A percentile compares a stretch with the other conserved stretches of the same genome.
phyloP scores from a whole-genome alignment of 1,140 invertebrate genomes.

The Caenorhabditis elegans region DNA sequence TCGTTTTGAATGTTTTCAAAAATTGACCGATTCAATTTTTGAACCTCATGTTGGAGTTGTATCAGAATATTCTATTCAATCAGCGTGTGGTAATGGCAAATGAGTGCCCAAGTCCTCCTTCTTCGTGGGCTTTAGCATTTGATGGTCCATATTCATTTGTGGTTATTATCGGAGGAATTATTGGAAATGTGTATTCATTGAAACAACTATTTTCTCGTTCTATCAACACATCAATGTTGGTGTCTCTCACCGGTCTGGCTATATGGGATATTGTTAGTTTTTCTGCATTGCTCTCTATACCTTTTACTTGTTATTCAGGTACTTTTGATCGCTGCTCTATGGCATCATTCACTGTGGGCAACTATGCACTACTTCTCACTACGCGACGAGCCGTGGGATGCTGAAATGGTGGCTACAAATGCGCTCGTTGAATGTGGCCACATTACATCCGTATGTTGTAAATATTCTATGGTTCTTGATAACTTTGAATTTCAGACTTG shows the following conservation, averaged over 20 bases:
- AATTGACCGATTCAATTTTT: background rate
- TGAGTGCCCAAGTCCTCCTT: background rate
- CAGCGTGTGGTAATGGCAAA: background rate
- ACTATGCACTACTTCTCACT: background rate
- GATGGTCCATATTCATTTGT: background rate
- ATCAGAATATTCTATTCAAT: background rate
- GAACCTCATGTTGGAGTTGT: background rate
- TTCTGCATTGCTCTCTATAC: background rate
- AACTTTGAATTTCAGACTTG: constrained; percentile 42
- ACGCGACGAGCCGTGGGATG: background rate
- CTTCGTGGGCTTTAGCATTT: background rate
- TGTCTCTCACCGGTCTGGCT: constrained; percentile 24
- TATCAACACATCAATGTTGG: constrained; percentile 36
- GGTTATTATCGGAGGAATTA: background rate
- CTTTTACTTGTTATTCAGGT: background rate
- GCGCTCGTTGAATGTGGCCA: constrained; percentile 32
- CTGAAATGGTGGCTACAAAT: background rate
- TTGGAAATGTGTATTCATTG: constrained; percentile 31
- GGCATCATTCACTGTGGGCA: constrained; percentile 37
- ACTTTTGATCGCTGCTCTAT: background rate
- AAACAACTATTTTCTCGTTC: constrained; percentile 1
- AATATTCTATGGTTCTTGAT: background rate
- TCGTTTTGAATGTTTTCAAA: background rate
- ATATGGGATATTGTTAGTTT: constrained; percentile 29
- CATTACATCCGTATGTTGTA: constrained; percentile 4